Base-by-base conservation (phyloP, 2,113 vertebrate species). In the Melanostigma gelatinosum region DNA sequence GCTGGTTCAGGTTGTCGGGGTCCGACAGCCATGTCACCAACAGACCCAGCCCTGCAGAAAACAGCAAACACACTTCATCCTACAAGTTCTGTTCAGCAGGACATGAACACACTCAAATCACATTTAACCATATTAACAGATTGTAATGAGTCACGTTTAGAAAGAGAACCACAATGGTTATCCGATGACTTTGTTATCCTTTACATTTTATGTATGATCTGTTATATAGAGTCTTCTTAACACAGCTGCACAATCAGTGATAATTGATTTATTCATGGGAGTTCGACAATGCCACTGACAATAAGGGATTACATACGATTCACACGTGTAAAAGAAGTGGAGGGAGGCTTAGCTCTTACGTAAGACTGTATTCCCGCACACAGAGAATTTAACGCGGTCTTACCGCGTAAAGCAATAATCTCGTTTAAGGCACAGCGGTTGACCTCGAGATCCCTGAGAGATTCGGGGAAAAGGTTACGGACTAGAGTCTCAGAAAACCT, bases 1-100 rank as follows among this genome's bases (percentile, higher is more conserved):
- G 83, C 83, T 94, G 93, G 91, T 96, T 96, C 67, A 96, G 87
- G 78, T 93, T 95, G 92, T 96, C 93, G 0, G 94, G 94, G 73
- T 95, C 90, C 6, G 91, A 95, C 6, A 96, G 91, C 93, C 91
- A 94, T n/a, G 62, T 84, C 65, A 96, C 94, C 78, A 95, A n/a
- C 20, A 69, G 79, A 52, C 88, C 88, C 69, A 95, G 52, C 22
- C 84, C 94, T 95, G 72, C 24, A 55, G 73, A 48, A 57, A 62
- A 89, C 57, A 77, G 44, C 22, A 58, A 46, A 4, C 20, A 70
- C 18, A 15, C 15, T 29, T 40, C 20, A 68, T 62, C 9, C 18
- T 20, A 13, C 52, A 66, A 22, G 32, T 38, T 9, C 55, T 4
- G 5, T 44, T 58, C 70, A 8, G 67, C 12, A 15, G 36, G 62